Base-by-base conservation (phyloP, 2,888 invertebrate species). In the Sicus ferrugineus region DNA sequence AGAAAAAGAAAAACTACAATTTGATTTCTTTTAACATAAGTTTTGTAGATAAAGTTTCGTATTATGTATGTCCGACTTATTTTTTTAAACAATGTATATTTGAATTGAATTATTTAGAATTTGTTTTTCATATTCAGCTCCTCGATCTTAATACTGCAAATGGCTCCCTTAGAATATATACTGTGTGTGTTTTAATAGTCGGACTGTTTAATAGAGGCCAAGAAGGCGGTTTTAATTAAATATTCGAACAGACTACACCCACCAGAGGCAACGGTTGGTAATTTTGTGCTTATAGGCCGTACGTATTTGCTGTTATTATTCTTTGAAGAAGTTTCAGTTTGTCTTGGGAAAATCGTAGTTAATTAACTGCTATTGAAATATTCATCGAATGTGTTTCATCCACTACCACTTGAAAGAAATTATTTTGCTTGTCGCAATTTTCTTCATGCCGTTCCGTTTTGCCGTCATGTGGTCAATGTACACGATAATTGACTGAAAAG, bases 351-450 rank as follows among this genome's bases (percentile, higher is more conserved):
- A 75, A 72, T 73, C 72, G 73, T 75, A 71, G 71, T 70, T 74
- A 74, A 75, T 75, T 75, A 73, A 75, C 67, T 67, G 66, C 69
- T 64, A 71, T 74, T 75, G 71, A 74, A 75, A 73, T 74, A 75
- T 73, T 73, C 71, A 74, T 73, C 74, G 68, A 67, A 69, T 68
- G 66, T 23, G 26, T 30, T 66, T 11, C 28, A 21, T 67, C 34
- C 28, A 34, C n/a, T 34, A 14, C 30, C 34, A 21, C 6, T 46
- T 48, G 23, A 6, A n/a, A 28, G 52, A 52, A 19, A 21, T 52
- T 1, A 31, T n/a, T 23, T 14, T 28, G 14, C n/a, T 58, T 16
- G 21, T 11, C 5, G n/a, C n/a, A 2, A 2, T 30, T 16, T 9
- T 30, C 30, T 64, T 14, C 38, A 52, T 42, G 26, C 38, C 30